Percentiles rank a stretch among this genome's conserved stretches.
phyloP scores from a whole-genome alignment of 2,797 vertebrate species.

The Carcharodon carcharias region DNA sequence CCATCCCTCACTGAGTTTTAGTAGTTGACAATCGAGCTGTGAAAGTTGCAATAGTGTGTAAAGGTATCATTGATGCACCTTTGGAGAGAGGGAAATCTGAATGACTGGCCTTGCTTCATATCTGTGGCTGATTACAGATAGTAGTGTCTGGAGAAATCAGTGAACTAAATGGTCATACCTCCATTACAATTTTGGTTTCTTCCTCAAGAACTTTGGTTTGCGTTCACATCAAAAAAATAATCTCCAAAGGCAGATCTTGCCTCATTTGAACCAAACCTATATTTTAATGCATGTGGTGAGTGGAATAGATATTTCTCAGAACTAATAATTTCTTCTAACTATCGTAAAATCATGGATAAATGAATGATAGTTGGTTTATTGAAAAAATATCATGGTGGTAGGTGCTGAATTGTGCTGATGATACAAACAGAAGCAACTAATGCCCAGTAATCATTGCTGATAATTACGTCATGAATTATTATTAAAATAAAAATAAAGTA shows the following conservation, averaged over 20 bases:
- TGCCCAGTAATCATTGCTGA: too few relatives aligned
- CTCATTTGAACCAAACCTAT: background rate
- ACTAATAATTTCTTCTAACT: background rate
- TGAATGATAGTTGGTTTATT: too few relatives aligned
- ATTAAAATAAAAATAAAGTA: too few relatives aligned
- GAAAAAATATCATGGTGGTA: too few relatives aligned
- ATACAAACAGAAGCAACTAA: too few relatives aligned
- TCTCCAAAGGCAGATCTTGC: background rate
- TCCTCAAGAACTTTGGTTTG: background rate
- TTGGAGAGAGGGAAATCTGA: background rate
- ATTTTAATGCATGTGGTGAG: background rate
- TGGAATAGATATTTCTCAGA: background rate
- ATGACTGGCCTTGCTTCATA: background rate
- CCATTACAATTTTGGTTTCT: too few relatives aligned
- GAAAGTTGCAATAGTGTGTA: background rate
- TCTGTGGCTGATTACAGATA: background rate
- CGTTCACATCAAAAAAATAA: background rate
- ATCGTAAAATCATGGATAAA: too few relatives aligned
- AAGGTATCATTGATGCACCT: background rate
- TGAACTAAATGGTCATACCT: background rate
- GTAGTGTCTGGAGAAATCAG: background rate
- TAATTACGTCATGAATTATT: too few relatives aligned
- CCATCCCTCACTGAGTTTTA: background rate
- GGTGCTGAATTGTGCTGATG: too few relatives aligned
- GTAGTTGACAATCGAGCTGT: background rate